Base-by-base conservation (phyloP, 2,888 invertebrate species). In the Empis stercorea region DNA sequence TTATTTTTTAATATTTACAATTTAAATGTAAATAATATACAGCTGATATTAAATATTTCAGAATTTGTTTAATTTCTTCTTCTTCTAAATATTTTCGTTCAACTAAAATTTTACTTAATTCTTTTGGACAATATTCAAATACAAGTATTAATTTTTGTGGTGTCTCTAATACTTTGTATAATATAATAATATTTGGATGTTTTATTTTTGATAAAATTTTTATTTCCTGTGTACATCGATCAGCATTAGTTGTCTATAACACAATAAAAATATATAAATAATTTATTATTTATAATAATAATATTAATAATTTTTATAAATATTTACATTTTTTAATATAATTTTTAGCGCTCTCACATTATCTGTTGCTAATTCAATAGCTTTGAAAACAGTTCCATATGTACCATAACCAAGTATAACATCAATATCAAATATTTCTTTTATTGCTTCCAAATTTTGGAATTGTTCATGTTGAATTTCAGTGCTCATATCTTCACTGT, bases 121-220 rank as follows among this genome's bases (percentile, higher is more conserved):
- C 41, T 10, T 39, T 15, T 11, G 48, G 44, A 17, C 48, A 48
- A 36, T 44, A 48, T 32, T 48, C 48, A 7, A 48, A 27, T 11
- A 48, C 48, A 16, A 48, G 36, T 14, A 44, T 44, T 13, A 48
- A 40, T 41, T 44, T 40, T 10, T 36, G 27, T 14, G 15, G 10
- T 7, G 48, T 39, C 37, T 48, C 48, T n/a, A 40, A 48, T 5
- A 48, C 48, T 17, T 37, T 44, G 15, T 48, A 34, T 14, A 48
- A 17, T 7, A 13, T 13, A 10, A 48, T 36, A 16, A 48, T 48
- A 40, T 48, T 48, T 10, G 40, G 44, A 41, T 48, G 48, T 11
- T 40, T 16, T n/a, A 48, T 3, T 14, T 15, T 32, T 32, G 15
- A 20, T 32, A 48, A 40, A 13, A 48, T 48, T 36, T 41, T 39